These are phyloP conservation scores for Lutjanus campechanus DNA, from an alignment of 2,797 vertebrate genomes.

Conservation along the genomic window DNA sequence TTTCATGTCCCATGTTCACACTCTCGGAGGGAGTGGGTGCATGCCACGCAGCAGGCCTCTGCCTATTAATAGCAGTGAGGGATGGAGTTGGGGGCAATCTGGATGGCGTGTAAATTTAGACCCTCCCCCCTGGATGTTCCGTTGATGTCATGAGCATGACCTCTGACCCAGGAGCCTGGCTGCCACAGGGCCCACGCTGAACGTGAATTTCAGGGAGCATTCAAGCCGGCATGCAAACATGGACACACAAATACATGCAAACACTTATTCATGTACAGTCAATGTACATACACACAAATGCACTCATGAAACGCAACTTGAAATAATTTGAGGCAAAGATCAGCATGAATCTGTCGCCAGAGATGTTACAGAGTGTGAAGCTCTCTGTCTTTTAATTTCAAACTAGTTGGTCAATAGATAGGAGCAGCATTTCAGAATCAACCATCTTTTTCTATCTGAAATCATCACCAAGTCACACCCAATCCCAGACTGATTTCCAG, in stretches of 20 bases:
- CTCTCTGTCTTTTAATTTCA: conserved; percentile 3
- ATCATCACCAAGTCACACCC: not conserved
- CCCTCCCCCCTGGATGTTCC: conserved; percentile 77
- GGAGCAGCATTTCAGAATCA: not conserved
- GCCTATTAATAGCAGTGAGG: conserved; percentile 83
- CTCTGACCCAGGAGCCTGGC: conserved; percentile 79
- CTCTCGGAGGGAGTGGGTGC: conserved; percentile 61
- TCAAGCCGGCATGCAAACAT: not conserved
- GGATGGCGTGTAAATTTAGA: conserved; percentile 82
- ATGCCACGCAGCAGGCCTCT: conserved; percentile 77
- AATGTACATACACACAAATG: not conserved
- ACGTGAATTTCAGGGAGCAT: conserved; percentile 68
- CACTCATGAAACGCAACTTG: not conserved
- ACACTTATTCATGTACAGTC: not conserved
- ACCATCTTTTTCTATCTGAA: not conserved
- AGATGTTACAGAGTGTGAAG: conserved; percentile 17
- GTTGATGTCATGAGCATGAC: conserved; percentile 80
- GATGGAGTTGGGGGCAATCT: conserved; percentile 70
- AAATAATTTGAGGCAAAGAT: conserved; percentile 11
- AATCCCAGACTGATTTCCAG: conserved; percentile 14
- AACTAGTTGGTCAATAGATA: not conserved
- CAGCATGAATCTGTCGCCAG: not conserved
- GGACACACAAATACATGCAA: conserved; percentile 9
- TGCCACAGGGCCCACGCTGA: conserved; percentile 64
- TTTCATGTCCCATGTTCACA: conserved; percentile 76